Base-by-base conservation (phyloP, 1,140 invertebrate species). In the Dufourea novaeangliae region DNA sequence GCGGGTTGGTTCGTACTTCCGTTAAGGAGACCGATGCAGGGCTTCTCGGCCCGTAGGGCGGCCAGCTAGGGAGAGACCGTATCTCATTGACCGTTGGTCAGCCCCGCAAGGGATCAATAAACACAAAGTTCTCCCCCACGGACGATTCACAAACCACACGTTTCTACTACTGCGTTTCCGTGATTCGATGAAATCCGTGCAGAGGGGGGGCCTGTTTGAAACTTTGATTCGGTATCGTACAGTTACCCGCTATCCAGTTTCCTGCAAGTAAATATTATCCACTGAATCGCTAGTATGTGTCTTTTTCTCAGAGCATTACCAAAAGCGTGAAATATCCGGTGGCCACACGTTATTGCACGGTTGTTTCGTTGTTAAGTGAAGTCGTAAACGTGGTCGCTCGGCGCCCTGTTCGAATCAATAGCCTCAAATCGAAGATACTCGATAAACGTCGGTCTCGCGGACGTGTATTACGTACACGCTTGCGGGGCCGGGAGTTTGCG, bases 71-170 rank as follows among this genome's bases (percentile, higher is more conserved):
- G 87, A 88, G 83, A 91, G 85, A 89, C 90, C 90, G 92, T 92
- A 91, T 92, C 92, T 92, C 91, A 92, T 92, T 92, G 92, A 92
- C 91, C 91, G 90, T 84, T 88, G 91, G 92, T 92, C 91, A 91
- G 88, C 84, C 87, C 83, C 86, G 79, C 85, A 75, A 81, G 87
- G 87, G 91, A 92, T 92, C 92, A 90, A 92, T 92, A 92, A 83
- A 79, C 66, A 81, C 78, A n/a, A 59, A 69, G 71, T 70, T 76
- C 71, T 80, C 74, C 59, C n/a, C 34, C 54, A 37, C 46, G 46
- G 54, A 62, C 72, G 62, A 75, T 75, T 75, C 52, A 67, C 63
- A 59, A 59, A 63, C 67, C 2, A n/a, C 2, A n/a, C 25, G 67
- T 71, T 69, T 69, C 44, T 39, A 52, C 44, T 5, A 32, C 61